Conservation (phyloP, 1,140 invertebrate genomes). For the Drosophila mayri region DNA sequence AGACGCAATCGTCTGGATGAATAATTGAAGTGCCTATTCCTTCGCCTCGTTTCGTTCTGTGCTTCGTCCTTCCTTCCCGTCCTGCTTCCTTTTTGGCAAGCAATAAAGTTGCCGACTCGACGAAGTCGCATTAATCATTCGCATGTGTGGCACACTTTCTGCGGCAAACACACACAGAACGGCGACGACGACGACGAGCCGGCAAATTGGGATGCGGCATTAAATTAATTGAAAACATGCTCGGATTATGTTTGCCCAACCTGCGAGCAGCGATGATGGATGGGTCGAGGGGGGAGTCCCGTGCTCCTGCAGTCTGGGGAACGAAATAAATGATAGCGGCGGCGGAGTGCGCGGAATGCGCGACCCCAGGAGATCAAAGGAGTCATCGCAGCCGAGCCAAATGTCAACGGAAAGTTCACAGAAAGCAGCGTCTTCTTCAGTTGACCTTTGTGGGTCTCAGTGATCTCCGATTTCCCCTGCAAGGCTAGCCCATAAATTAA, state of each 20-base stretch:
- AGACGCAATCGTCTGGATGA: slow-evolving; percentile 44
- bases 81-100: slow-evolving; percentile 8
- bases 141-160: slow-evolving; percentile 61
- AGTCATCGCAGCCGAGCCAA: slow-evolving; percentile 10
- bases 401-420: slow-evolving; percentile 35
- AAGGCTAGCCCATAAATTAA: not conserved
- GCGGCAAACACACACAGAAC: slow-evolving; percentile 41
- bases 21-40: slow-evolving; percentile 41
- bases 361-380: slow-evolving; percentile 28
- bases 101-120: slow-evolving; percentile 70
- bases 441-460: slow-evolving; percentile 19
- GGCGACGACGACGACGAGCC: slow-evolving; percentile 8
- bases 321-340: slow-evolving; percentile 21
- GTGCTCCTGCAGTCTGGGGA: not conserved
- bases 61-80: too few species aligned
- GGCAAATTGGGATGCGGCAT: slow-evolving; percentile 64
- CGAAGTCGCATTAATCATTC: slow-evolving; percentile 76
- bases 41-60: not conserved
- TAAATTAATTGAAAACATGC: slow-evolving; percentile 78
- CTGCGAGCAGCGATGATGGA: slow-evolving; percentile 44
- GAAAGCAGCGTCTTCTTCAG: not conserved
- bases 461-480: not conserved
- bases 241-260: slow-evolving; percentile 71
- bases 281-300: not conserved
- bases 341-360: not conserved